phyloP scores from a whole-genome alignment of 2,113 vertebrate species.

The Ictalurus furcatus region DNA sequence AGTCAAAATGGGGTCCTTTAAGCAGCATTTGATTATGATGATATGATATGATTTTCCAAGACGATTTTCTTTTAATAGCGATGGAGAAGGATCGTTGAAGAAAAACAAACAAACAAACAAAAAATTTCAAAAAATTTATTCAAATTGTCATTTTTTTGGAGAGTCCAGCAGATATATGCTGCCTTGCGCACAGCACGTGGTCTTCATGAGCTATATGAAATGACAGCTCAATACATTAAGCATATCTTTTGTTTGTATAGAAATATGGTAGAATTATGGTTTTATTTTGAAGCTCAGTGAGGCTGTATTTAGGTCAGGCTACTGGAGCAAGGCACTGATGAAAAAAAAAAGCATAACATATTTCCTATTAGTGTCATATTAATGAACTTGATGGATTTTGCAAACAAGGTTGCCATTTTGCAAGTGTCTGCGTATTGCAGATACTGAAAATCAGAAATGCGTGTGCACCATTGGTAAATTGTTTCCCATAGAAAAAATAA shows the following conservation, averaged over 20 bases:
- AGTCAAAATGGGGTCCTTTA: not conserved
- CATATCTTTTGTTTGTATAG: not conserved
- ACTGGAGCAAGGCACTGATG: not conserved
- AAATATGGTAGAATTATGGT: not conserved
- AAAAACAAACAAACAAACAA: not conserved
- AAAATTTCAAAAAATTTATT: not conserved
- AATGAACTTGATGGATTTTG: not conserved
- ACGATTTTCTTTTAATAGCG: not conserved
- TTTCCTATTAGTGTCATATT: not conserved
- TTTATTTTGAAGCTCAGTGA: not conserved
- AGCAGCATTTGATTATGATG: not conserved
- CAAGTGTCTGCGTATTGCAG: not conserved
- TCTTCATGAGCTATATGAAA: not conserved
- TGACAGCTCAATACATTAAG: not conserved
- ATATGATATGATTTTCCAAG: not conserved
- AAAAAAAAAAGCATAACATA: not conserved
- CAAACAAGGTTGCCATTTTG: not conserved
- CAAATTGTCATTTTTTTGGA: not conserved
- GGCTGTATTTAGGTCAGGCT: not conserved
- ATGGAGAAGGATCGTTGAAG: not conserved
- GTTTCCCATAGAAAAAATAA: not conserved
- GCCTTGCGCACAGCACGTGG: not conserved
- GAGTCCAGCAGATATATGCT: not conserved
- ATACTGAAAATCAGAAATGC: not conserved
- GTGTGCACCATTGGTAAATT: not conserved